Evolutionary conservation across 2,113 vertebrate species (phyloP).

Genomic region (Ciconia stormi): DNA sequence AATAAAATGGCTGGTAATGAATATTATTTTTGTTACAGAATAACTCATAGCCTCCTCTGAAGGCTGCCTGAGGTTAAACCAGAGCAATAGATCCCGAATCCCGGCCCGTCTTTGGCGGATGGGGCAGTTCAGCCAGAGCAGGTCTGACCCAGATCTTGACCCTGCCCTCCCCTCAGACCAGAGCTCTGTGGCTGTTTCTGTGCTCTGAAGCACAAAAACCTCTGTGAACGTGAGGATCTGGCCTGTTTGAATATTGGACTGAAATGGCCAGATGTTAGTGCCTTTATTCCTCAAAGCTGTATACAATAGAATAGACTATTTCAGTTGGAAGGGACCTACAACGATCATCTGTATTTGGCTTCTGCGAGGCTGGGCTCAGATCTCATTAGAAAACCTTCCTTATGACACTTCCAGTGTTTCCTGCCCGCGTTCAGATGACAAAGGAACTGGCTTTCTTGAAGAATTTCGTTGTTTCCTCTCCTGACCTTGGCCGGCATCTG

Average conservation of each 20-base stretch:
- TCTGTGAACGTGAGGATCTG: neutral
- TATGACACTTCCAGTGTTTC: neutral
- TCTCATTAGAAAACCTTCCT: neutral
- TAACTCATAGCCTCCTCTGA: neutral
- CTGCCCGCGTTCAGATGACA: neutral
- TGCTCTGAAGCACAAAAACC: neutral
- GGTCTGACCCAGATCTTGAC: neutral
- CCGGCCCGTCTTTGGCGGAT: accelerated
- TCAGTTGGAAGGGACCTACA: neutral
- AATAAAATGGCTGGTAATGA: neutral
- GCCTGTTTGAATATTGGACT: neutral
- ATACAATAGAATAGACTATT: neutral
- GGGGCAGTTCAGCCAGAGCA: neutral
- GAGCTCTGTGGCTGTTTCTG: neutral
- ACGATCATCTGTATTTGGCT: neutral
- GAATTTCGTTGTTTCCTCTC: conserved; percentile 27
- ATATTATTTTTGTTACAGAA: neutral
- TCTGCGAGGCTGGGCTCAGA: neutral
- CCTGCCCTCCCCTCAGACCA: neutral
- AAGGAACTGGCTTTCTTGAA: neutral
- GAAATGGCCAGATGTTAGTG: neutral
- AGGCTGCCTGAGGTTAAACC: neutral
- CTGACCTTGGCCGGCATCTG: neutral
- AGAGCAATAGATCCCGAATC: neutral
- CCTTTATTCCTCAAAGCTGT: neutral